Evolutionary conservation across 2,797 vertebrate genomes (phyloP).

Genomic region (Moxostoma hubbsi): DNA sequence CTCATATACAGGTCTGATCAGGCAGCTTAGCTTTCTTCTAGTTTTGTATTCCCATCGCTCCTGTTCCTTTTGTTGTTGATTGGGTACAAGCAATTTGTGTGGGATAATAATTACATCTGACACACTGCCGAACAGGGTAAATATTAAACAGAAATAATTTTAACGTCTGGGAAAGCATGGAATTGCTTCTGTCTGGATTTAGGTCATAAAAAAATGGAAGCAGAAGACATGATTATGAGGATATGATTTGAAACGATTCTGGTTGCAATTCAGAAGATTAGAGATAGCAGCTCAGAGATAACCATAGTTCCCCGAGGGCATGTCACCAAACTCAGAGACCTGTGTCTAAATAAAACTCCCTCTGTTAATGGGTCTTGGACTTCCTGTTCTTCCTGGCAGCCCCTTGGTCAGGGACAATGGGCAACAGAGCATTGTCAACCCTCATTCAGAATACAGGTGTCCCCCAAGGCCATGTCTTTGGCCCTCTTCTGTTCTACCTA

Average conservation of each 20-base stretch:
- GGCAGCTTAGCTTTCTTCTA: background rate
- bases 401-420: background rate
- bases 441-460: background rate
- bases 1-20: background rate
- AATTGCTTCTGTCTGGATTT: slow-evolving; percentile 14
- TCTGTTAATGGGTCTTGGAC: background rate
- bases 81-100: background rate
- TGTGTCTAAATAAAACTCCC: background rate
- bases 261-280: slow-evolving; percentile 20
- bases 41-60: background rate
- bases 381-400: background rate
- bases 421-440: background rate
- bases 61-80: background rate
- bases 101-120: background rate
- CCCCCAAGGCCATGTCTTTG: background rate
- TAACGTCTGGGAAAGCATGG: background rate
- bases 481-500: slow-evolving; percentile 1
- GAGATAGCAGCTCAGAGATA: background rate
- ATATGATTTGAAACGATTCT: slow-evolving; percentile 20
- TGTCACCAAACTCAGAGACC: background rate
- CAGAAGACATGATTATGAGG: no score
- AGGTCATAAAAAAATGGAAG: no score
- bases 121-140: slow-evolving; percentile 19
- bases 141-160: slow-evolving; percentile 26
- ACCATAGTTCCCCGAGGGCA: background rate